Base-by-base conservation (phyloP, 1,140 invertebrate genomes). In the Megalonaias nervosa region DNA sequence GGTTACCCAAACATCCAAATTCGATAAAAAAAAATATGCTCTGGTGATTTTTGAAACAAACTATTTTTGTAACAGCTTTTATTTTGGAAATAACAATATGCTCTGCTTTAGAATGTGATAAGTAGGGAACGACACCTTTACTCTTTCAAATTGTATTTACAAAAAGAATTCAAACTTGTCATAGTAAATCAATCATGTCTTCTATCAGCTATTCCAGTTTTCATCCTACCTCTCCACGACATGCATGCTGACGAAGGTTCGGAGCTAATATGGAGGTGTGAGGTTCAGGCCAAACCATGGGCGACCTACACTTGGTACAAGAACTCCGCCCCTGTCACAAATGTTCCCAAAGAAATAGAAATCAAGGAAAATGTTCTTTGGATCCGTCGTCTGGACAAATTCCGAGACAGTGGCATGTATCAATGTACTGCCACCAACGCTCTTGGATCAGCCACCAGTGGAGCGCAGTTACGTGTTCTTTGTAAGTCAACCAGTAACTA, bases 221-320 rank as follows among this genome's bases (percentile, higher is more conserved):
- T 99, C 84, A 97, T 96, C 0, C 97, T 98, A 81, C 96, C 96
- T 1, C 89, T 99, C 0, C 92, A 93, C 55, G 94, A 99, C 88
- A 96, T 97, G 89, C 96, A 98, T 84, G 93, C 98, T 86, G 97
- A 99, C 86, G 94, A 95, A 81, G 90, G 87, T 31, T 93, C 94
- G 77, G 94, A 96, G 83, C 89, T 99, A 2, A 95, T 94, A 0
- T 98, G 97, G 95, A 96, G 95, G 58, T 99, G 98, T 92, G 97
- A 98, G 92, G 97, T 97, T 1, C 97, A 97, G 92, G 97, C 97
- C 17, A 96, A 97, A 84, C 97, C 98, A 38, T 93, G 95, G 62
- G 97, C 98, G 1, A 97, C 94, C 80, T 99, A 98, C 87, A 95
- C 93, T 67, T 99, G 97, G 97, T 95, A 95, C 87, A 95, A 94